phyloP scores from a whole-genome alignment of 2,113 vertebrate species.

The Chinchilla lanigera region DNA sequence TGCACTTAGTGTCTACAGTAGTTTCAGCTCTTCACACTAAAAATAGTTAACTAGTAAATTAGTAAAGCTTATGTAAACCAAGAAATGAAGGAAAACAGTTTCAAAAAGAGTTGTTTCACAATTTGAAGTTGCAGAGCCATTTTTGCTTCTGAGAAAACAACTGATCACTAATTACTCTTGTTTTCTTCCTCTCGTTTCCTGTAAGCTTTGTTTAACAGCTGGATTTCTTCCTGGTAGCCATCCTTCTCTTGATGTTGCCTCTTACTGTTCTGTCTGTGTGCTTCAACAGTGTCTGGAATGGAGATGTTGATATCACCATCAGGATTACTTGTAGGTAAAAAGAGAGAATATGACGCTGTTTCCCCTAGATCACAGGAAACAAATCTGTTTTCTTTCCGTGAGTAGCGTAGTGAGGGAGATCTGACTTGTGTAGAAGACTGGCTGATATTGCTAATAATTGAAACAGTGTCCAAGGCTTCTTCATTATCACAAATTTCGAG shows the following conservation, averaged over 20 bases:
- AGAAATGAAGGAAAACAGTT: constrained; percentile 36
- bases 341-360: constrained; percentile 96
- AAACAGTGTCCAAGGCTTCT: constrained; percentile 97
- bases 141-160: fast-evolving
- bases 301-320: constrained; percentile 94
- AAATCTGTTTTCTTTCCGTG: constrained; percentile 96
- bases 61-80: background rate
- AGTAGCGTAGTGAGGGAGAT: constrained; percentile 96
- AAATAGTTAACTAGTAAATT: background rate
- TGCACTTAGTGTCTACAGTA: constrained; percentile 67
- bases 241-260: constrained; percentile 89
- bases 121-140: background rate
- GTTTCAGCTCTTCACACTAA: constrained; percentile 54
- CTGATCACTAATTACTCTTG: background rate
- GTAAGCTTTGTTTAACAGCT: constrained; percentile 95
- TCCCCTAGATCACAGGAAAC: constrained; percentile 97
- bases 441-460: constrained; percentile 98
- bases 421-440: constrained; percentile 95
- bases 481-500: constrained; percentile 98
- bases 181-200: constrained; percentile 87
- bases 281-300: constrained; percentile 98
- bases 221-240: constrained; percentile 96
- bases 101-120: background rate
- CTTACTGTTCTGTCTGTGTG: constrained; percentile 94
- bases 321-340: constrained; percentile 93